Base-by-base conservation (phyloP, 2,797 vertebrate genomes). In the Cetoscarus ocellatus region DNA sequence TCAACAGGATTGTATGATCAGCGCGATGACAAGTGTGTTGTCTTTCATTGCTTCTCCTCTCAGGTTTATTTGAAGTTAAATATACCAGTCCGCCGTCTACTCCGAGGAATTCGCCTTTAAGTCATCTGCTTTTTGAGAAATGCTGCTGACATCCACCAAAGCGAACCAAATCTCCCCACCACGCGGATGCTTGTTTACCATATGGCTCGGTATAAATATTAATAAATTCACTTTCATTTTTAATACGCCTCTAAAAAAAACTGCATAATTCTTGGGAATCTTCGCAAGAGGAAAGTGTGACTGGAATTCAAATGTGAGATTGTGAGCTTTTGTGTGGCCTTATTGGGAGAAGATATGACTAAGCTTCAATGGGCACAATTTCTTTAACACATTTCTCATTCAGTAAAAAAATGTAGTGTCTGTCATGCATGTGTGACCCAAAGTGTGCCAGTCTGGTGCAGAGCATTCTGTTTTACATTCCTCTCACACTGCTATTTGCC, bases 381-480 rank as follows among this genome's bases (percentile, higher is more conserved):
- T 82, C 34, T 68, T 60, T 61, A 70, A 65, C 62, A 61, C 69
- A 86, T 77, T 68, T 52, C 56, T 67, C 44, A 78, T 79, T 77
- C 51, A 69, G 38, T 15, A 43, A 55, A 62, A 38, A 48, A 69
- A 65, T 68, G 39, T 54, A 44, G 42, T 15, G 13, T 27, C 75
- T 80, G 69, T 82, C 77, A 84, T 82, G 77, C 75, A 84, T 80
- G 71, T 88, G 77, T 86, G 85, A 86, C 83, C 63, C 53, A 83
- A 76, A 80, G 61, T 83, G 73, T 79, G 64, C 56, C 77, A 85
- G 67, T 67, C 64, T 82, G 75, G 48, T 44, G 81, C 80, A 77
- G 80, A 60, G 72, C 73, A 67, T 70, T 81, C 84, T 88, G 84
- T 83, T 93, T 94, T 86, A 81, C 83, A 94, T 94, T 94, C 90